Evolutionary conservation across 2,113 vertebrate genomes (phyloP).

Genomic region (Lipophrys pholis): DNA sequence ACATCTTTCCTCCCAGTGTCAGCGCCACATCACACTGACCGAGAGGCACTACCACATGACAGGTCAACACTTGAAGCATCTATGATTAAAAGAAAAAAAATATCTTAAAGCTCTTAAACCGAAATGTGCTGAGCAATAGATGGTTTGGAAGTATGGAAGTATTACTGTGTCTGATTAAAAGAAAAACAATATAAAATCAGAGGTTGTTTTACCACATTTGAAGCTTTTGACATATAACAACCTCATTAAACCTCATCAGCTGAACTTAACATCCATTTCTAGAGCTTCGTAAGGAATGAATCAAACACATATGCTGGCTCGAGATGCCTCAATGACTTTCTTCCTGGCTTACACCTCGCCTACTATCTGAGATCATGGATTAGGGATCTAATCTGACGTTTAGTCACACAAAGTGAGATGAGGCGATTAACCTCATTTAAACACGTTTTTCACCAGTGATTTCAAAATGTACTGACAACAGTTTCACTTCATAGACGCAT

Average conservation of each 20-base stretch:
- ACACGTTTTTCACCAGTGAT: conserved; percentile 32
- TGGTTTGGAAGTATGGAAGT: neutral
- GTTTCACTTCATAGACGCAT: conserved; percentile 57
- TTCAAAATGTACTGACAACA: neutral
- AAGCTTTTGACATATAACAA: conserved; percentile 51
- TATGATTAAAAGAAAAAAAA: neutral
- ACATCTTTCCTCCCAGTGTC: neutral
- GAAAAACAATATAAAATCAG: conserved; percentile 30
- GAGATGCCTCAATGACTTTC: conserved; percentile 32
- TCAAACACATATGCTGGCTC: conserved; percentile 35
- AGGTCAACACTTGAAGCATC: neutral
- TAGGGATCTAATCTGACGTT: conserved; percentile 49
- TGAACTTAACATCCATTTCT: conserved; percentile 49
- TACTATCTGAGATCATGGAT: conserved; percentile 44
- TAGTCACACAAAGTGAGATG: conserved; percentile 56
- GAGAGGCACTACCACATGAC: neutral
- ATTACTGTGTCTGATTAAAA: conserved; percentile 16
- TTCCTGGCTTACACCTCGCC: conserved; percentile 46
- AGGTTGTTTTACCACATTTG: conserved; percentile 39
- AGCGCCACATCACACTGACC: neutral
- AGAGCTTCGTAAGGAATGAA: conserved; percentile 25
- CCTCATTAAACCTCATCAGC: conserved; percentile 39
- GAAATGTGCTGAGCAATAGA: no score
- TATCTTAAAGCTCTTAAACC: neutral
- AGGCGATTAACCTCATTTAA: conserved; percentile 47